A percentile compares a stretch with the other conserved stretches of the same genome.
These are phyloP conservation scores for Smithornis capensis DNA, from an alignment of 2,113 vertebrate species.

Conservation along the genomic window DNA sequence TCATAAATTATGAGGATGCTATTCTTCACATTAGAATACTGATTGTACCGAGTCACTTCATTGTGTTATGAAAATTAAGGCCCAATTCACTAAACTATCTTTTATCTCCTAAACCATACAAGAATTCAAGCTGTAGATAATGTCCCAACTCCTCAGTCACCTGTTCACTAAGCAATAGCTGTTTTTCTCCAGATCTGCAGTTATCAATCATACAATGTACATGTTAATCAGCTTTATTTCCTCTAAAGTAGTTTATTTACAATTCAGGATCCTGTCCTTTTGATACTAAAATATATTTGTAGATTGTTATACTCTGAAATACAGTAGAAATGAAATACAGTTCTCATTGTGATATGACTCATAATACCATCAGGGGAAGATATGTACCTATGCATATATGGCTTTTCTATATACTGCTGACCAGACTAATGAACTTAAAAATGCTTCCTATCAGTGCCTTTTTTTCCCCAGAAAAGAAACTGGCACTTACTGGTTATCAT, in stretches of 20 bases:
- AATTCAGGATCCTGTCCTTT: not conserved
- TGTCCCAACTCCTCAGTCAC: not conserved
- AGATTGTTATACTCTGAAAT: not conserved
- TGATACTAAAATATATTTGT: not conserved
- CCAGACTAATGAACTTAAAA: slow-evolving; percentile 15
- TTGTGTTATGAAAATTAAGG: not conserved
- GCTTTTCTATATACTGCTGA: slow-evolving; percentile 4
- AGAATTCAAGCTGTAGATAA: not conserved
- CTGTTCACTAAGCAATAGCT: not conserved
- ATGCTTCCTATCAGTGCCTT: slow-evolving; percentile 6
- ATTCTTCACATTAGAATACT: not conserved
- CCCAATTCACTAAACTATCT: not conserved
- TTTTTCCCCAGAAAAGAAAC: slow-evolving; percentile 36
- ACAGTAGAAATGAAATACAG: not conserved
- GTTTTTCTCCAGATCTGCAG: slow-evolving; percentile 10
- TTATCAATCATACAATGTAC: not conserved
- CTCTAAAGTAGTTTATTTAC: not conserved
- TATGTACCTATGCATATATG: not conserved
- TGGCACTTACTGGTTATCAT: slow-evolving; percentile 65
- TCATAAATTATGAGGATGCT: not conserved
- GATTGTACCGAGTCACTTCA: not conserved
- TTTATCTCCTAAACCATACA: not conserved
- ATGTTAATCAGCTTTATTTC: slow-evolving; percentile 10
- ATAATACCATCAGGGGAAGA: not conserved
- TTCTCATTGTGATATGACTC: not conserved